Conservation (phyloP, 2,113 vertebrate species). For the Saiga tatarica region DNA sequence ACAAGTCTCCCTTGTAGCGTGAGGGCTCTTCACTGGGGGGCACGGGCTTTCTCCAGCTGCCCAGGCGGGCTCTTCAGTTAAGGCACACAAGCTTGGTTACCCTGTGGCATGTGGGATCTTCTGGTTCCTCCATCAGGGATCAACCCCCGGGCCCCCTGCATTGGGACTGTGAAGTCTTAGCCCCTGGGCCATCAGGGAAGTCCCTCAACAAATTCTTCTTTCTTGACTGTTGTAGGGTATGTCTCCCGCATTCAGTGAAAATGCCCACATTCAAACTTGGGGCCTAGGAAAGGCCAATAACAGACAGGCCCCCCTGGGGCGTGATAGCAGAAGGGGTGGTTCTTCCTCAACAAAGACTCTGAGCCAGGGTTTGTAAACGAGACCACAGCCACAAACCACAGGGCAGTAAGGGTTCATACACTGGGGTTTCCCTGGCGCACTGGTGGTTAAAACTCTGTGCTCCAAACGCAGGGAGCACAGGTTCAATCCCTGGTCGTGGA, state of each 20-base stretch:
- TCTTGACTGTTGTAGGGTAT: neutral
- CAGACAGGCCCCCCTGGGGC: neutral
- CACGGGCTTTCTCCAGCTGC: neutral
- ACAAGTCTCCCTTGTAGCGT: neutral
- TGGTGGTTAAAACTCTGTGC: neutral
- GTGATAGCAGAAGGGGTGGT: accelerated
- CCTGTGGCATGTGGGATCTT: neutral
- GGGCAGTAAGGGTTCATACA: neutral
- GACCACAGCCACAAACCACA: constrained; percentile 12
- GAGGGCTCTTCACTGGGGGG: neutral
- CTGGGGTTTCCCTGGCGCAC: neutral
- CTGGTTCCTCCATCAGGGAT: neutral
- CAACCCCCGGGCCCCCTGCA: neutral
- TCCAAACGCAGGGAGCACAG: neutral
- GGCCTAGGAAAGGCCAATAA: neutral
- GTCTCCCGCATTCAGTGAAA: neutral
- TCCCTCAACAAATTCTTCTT: neutral
- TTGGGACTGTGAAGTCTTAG: neutral
- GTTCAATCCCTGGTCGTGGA: neutral
- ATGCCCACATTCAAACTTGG: neutral
- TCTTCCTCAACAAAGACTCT: neutral
- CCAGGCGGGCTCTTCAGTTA: neutral
- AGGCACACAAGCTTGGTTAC: neutral
- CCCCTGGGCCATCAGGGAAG: neutral
- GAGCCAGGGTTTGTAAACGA: constrained; percentile 23